Conservation (phyloP, 2,113 vertebrate species). For the Aphyosemion australe region DNA sequence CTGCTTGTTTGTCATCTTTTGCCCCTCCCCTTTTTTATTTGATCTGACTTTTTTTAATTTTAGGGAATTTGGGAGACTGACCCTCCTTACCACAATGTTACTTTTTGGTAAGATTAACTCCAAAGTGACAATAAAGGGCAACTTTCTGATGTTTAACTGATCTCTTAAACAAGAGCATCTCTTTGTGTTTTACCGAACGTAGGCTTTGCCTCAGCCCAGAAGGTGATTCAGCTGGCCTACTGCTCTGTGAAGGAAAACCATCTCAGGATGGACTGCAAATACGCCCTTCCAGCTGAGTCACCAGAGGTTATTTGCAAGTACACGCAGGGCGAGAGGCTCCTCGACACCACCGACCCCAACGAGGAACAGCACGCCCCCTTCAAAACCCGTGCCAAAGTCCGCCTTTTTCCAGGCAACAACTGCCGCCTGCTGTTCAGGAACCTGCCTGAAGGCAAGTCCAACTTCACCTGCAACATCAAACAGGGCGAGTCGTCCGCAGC, state of each 20-base stretch:
- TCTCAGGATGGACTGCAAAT: conserved; percentile 74
- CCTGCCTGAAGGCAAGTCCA: conserved; percentile 58
- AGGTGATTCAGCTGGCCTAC: conserved; percentile 56
- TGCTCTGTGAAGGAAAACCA: conserved; percentile 68
- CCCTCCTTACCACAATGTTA: conserved; percentile 57
- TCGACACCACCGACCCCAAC: conserved; percentile 61
- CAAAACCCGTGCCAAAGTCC: conserved; percentile 59
- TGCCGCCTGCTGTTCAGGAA: conserved; percentile 69
- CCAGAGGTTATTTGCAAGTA: conserved; percentile 65
- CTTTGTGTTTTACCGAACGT: conserved; percentile 3
- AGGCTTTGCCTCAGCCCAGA: conserved; percentile 74
- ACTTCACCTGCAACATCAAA: conserved; percentile 73
- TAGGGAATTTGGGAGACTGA: conserved; percentile 63
- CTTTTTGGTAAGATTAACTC: conserved; percentile 68
- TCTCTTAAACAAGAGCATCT: neutral
- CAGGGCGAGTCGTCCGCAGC: conserved; percentile 12
- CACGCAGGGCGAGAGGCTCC: conserved; percentile 55
- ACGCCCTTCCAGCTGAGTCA: conserved; percentile 42
- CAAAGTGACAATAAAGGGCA: neutral
- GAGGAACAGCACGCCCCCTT: conserved; percentile 57
- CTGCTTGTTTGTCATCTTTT: neutral
- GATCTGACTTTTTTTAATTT: conserved; percentile 7
- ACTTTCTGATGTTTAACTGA: neutral
- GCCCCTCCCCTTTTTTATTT: neutral
- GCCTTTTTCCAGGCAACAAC: conserved; percentile 45